Evolutionary conservation across 2,888 invertebrate genomes (phyloP), one percentile per base, ranked within the genome.

Genomic region (Drosophila putrida): DNA sequence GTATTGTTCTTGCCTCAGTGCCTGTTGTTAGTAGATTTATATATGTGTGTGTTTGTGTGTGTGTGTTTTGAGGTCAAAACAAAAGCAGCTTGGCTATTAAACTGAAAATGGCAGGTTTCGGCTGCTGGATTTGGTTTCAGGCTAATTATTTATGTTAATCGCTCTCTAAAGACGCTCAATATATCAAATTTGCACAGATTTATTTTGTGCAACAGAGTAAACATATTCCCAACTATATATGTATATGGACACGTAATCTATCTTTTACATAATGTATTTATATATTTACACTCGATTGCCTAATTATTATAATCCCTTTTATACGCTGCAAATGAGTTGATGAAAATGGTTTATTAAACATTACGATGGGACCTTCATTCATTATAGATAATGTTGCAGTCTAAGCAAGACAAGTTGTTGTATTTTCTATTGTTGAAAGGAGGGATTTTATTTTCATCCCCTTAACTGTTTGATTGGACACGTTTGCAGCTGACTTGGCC

Each of bases 61-160:
- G 28, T 43, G 28, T 55, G 61, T 47, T 70, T 81, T 77, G 62
- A 77, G 84, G 89, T 89, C 85, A 75, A 70, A 70, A 66, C 69
- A 65, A 68, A 88, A 80, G 71, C 73, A 27, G 68, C 41, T 61
- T 70, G 57, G 50, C 84, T 65, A 75, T 75, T 75, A 59, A 66
- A 70, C 73, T 59, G 57, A 74, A 80, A 74, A 66, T 63, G 64
- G 46, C 61, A 60, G 57, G 51, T 63, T 66, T 58, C 20, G 46
- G 81, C 71, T 83, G 71, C 64, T 60, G 64, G 78, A 71, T 71
- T 83, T 77, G 73, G 63, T 69, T 69, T 49, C 63, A 81, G 87
- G 74, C 78, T 86, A 89, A 86, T 86, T 89, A 86, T 90, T 86
- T 88, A 88, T 88, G 86, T 86, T 86, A 86, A 86, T 89, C 89